Base-by-base conservation (phyloP, 2,797 vertebrate species). In the Trematomus bernacchii region DNA sequence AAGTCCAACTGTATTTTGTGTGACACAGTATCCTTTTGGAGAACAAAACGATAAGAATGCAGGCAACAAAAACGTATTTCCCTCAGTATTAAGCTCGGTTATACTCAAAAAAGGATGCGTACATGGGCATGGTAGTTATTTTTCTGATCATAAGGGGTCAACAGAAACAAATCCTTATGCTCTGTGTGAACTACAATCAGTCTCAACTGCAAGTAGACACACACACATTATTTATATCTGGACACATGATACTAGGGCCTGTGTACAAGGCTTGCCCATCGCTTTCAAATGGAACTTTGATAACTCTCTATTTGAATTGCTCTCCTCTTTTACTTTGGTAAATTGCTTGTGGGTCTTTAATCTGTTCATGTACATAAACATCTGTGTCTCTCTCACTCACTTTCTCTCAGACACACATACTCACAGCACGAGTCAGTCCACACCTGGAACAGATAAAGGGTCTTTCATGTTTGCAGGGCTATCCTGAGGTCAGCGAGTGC, bases 371-470 rank as follows among this genome's bases (percentile, higher is more conserved):
- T 81, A 76, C 77, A 87, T 81, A 87, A 85, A 89, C 80, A 87
- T 84, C 84, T 91, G 79, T 73, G 59, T 79, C 65, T 83, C 82
- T 69, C 55, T 76, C 69, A 75, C 74, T 85, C 73, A 66, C 69
- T 84, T 67, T 80, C 75, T 79, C 79, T 75, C 53, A 21, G 54
- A 77, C 72, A 59, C 64, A 83, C 80, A 76, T 85, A 66, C 76
- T 77, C 82, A 18, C 88, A 91, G 85, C 77, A 23, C 87, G 84
- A 89, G 88, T 88, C 83, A 82, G 83, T 76, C 87, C 90, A 93
- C 95, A 95, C 94, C 94, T 95, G 95, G 93, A 94, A 94, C 91
- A 91, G 87, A 95, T 95, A 93, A 95, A 94, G 88, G 80, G 75
- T 82, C 94, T 95, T 95, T 95, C 88, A 95, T 95, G 94, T 95